Base-by-base conservation (phyloP, 2,888 invertebrate genomes). In the Pecten maximus region DNA sequence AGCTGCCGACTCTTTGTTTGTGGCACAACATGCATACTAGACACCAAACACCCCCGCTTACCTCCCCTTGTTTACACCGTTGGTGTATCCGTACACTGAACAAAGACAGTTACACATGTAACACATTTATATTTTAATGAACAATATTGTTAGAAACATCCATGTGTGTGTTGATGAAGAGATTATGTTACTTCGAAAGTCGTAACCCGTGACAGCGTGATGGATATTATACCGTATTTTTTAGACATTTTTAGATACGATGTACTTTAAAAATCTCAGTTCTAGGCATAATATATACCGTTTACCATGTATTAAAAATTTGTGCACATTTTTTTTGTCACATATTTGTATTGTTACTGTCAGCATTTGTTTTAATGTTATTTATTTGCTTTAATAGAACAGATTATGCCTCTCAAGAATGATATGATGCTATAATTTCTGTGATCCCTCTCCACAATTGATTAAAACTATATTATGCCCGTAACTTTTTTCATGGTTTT, bases 21-120 rank as follows among this genome's bases (percentile, higher is more conserved):
- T 99, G 95, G 99, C 99, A 96, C 98, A 99, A 97, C 99, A 99
- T 97, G 98, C 98, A 94, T 99, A 99, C 97, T 99, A 99, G 92
- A 93, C 90, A 60, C 39, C 54, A n/a, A 28, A 40, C 60, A 8
- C 50, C 40, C 74, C 60, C n/a, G 44, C 74, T 50, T 88, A 60
- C 23, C 74, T 74, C 74, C 74, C 74, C 74, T 74, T 74, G 23
- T 44, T 44, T 44, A 44, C 6, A n/a, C 35, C 35, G 12, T 12
- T 74, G 74, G 35, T 74, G 74, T 74, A 74, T 28, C 35, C 35
- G 1, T 74, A 8, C 28, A 28, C 50, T 54, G 50, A 19, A 74
- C 74, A 35, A 74, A 74, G 74, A 74, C 74, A 35, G 60, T 74
- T 35, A 0, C 74, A 74, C 35, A 12, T 74, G 74, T 74, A 74